Evolutionary conservation across 2,888 invertebrate species (phyloP).

Genomic region (Lordiphosa fenestrarum): DNA sequence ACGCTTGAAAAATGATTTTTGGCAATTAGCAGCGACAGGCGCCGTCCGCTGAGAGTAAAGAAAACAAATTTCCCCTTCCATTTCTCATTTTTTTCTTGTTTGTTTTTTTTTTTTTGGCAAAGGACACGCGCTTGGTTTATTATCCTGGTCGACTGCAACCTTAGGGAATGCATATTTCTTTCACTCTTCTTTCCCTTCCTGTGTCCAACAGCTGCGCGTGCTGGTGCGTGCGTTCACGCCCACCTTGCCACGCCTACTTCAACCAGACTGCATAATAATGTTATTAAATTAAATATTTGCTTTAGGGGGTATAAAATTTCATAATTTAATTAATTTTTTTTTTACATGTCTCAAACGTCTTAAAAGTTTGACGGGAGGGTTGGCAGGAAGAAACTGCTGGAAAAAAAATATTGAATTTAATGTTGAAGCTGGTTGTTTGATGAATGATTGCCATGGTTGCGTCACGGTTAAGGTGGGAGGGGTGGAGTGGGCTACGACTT

Average conservation of each 20-base stretch:
- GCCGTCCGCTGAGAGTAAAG: slow-evolving; percentile 23
- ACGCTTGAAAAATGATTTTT: slow-evolving; percentile 71
- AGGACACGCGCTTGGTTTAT: slow-evolving; percentile 63
- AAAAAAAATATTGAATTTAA: slow-evolving; percentile 65
- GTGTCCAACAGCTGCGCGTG: slow-evolving; percentile 20
- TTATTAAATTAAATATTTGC: slow-evolving; percentile 75
- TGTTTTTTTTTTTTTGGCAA: slow-evolving; percentile 5
- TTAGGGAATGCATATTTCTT: slow-evolving; percentile 49
- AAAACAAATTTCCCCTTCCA: slow-evolving; percentile 6
- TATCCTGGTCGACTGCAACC: slow-evolving; percentile 61
- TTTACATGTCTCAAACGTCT: slow-evolving; percentile 41
- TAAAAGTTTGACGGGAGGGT: slow-evolving; percentile 10
- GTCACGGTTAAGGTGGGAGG: slow-evolving; percentile 15
- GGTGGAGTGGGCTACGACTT: slow-evolving; percentile 19
- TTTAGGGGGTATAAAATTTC: slow-evolving; percentile 68
- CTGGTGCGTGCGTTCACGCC: slow-evolving; percentile 34
- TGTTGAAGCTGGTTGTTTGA: slow-evolving; percentile 54
- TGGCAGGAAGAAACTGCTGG: not conserved
- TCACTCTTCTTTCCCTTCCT: slow-evolving; percentile 7
- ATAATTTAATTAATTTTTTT: slow-evolving; percentile 73
- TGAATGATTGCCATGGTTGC: slow-evolving; percentile 69
- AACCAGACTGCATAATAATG: slow-evolving; percentile 67
- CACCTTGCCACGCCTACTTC: slow-evolving; percentile 20
- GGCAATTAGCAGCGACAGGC: slow-evolving; percentile 64
- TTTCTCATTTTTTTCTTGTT: not conserved